Evolutionary conservation across 1,140 invertebrate species (phyloP).

Genomic region (Chironomus tepperi): DNA sequence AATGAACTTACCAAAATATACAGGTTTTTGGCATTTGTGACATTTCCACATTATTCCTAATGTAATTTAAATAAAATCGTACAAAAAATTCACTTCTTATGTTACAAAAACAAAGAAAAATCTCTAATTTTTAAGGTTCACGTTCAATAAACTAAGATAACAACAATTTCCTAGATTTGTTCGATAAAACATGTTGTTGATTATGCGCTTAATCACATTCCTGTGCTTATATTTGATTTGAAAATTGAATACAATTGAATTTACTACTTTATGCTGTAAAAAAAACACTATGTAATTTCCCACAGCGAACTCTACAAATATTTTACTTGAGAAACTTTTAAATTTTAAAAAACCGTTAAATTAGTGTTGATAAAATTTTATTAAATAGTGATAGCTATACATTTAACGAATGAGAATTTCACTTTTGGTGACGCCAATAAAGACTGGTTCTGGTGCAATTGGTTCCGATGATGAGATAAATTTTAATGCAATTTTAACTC

Average conservation of each 20-base stretch:
- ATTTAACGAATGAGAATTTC: constrained; percentile 20
- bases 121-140: neutral
- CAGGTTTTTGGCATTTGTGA: constrained; percentile 77
- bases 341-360: too few relatives aligned
- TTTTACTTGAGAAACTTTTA: neutral
- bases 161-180: constrained; percentile 10
- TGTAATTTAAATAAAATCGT: neutral
- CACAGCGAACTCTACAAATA: neutral
- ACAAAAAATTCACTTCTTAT: neutral
- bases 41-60: constrained; percentile 66
- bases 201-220: constrained; percentile 19
- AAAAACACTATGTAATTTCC: constrained; percentile 1
- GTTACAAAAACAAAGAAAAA: neutral
- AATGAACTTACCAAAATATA: constrained; percentile 64
- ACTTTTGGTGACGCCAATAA: constrained; percentile 20
- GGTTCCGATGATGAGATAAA: neutral
- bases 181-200: constrained; percentile 9
- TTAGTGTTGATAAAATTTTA: neutral
- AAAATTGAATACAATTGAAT: neutral
- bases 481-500: neutral
- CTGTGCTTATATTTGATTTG: neutral
- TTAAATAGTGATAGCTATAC: neutral
- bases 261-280: neutral
- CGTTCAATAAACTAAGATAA: constrained; percentile 20
- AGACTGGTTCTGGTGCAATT: neutral